Percentiles rank a stretch among this genome's conserved stretches.
phyloP scores from a whole-genome alignment of 2,113 vertebrate genomes.

The Falco punctatus region DNA sequence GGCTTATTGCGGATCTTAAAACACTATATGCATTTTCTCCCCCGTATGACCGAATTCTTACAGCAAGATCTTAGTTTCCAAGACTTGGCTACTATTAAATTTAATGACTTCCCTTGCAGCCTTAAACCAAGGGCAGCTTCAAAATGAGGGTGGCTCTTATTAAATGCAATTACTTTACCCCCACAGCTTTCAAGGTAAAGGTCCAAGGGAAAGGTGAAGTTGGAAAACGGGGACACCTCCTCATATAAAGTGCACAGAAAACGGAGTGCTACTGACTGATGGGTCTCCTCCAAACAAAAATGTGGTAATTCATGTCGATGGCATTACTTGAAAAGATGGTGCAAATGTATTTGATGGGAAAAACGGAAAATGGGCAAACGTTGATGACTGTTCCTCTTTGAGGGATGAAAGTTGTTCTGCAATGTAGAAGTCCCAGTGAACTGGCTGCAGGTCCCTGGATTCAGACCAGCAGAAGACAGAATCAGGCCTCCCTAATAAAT shows the following conservation, averaged over 20 bases:
- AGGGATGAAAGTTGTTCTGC: neutral
- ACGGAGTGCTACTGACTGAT: neutral
- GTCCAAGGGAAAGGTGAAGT: neutral
- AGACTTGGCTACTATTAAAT: constrained; percentile 1
- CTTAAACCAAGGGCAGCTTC: constrained; percentile 10
- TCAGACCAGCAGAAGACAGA: neutral
- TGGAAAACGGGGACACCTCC: neutral
- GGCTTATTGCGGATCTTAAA: neutral
- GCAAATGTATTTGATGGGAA: neutral
- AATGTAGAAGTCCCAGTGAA: neutral
- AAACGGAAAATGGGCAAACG: neutral
- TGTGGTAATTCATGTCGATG: neutral
- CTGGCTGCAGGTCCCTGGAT: neutral
- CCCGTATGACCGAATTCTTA: neutral
- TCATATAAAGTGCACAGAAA: neutral
- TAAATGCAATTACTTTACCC: constrained; percentile 29
- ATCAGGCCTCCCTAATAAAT: constrained; percentile 13
- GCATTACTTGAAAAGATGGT: neutral
- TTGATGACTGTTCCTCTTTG: neutral
- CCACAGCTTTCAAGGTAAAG: neutral
- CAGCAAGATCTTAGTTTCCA: neutral
- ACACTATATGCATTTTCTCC: neutral
- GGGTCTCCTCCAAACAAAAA: neutral
- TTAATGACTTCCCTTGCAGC: constrained; percentile 33
- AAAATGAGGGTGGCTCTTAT: constrained; percentile 1